Evolutionary conservation across 1,140 invertebrate species (phyloP).

Genomic region (Tenebrio molitor): DNA sequence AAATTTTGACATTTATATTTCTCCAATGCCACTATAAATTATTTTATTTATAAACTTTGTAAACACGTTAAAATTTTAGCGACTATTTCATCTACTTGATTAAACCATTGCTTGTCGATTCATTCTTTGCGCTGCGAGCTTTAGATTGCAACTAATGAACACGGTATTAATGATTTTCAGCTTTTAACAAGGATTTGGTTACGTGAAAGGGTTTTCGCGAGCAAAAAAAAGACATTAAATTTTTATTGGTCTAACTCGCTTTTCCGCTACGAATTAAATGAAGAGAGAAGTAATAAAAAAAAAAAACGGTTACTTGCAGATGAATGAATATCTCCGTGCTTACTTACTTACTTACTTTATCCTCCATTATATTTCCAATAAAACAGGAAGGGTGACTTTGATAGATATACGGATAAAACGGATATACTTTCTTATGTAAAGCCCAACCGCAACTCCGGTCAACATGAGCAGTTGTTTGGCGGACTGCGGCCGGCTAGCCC

Average conservation of each 20-base stretch:
- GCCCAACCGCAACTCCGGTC: slow-evolving; percentile 49
- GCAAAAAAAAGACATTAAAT: too few relatives aligned
- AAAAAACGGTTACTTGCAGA: background rate
- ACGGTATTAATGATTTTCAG: too few relatives aligned
- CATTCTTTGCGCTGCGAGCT: too few relatives aligned
- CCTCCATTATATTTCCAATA: slow-evolving; percentile 23
- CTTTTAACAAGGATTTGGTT: background rate
- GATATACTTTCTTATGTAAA: slow-evolving; percentile 52
- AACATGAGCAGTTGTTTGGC: slow-evolving; percentile 58
- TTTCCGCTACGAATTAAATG: background rate
- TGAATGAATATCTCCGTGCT: slow-evolving; percentile 12
- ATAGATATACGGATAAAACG: slow-evolving; percentile 42
- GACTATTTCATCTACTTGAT: too few relatives aligned
- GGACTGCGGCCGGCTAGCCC: slow-evolving; percentile 49
- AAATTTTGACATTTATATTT: too few relatives aligned
- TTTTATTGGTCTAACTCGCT: too few relatives aligned
- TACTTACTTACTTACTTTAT: slow-evolving; percentile 6
- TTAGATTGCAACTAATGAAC: too few relatives aligned
- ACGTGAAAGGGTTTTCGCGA: too few relatives aligned
- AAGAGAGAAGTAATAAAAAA: background rate
- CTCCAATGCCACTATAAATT: too few relatives aligned
- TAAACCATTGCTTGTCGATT: too few relatives aligned
- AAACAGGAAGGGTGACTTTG: slow-evolving; percentile 40
- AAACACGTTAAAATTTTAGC: too few relatives aligned
- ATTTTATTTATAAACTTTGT: too few relatives aligned